phyloP scores from a whole-genome alignment of 2,797 vertebrate genomes.

The Melanogrammus aeglefinus region DNA sequence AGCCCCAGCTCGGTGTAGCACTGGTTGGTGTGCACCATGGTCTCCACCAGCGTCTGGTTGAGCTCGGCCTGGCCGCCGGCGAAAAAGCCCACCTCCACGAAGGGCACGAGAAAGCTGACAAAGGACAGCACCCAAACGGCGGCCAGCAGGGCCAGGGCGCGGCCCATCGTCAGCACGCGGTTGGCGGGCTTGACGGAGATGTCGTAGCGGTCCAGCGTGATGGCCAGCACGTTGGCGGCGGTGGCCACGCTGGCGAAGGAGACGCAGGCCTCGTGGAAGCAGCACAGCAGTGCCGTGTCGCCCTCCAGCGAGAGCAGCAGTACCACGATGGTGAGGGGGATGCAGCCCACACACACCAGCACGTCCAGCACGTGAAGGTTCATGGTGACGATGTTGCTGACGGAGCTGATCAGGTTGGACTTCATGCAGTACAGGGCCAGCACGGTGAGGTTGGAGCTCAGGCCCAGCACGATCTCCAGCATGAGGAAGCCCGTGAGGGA shows the following conservation, averaged over 20 bases:
- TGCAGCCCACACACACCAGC: slow-evolving; percentile 93
- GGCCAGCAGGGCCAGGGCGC: slow-evolving; percentile 88
- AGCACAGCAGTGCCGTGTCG: slow-evolving; percentile 92
- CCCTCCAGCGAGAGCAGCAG: slow-evolving; percentile 89
- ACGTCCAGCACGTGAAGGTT: slow-evolving; percentile 98
- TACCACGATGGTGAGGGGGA: slow-evolving; percentile 95
- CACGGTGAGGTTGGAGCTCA: slow-evolving; percentile 98
- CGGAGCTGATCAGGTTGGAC: slow-evolving; percentile 98
- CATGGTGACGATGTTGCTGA: slow-evolving; percentile 99
- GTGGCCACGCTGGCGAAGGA: slow-evolving; percentile 97
- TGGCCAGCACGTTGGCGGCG: slow-evolving; percentile 95
- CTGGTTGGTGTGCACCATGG: slow-evolving; percentile 80
- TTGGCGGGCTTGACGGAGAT: slow-evolving; percentile 98
- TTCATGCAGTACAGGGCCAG: slow-evolving; percentile 99
- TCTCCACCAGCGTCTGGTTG: slow-evolving; percentile 87
- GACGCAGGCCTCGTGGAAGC: slow-evolving; percentile 97
- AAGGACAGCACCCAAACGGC: slow-evolving; percentile 94
- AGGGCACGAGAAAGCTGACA: slow-evolving; percentile 93
- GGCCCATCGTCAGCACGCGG: slow-evolving; percentile 93
- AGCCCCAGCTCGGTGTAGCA: slow-evolving; percentile 93
- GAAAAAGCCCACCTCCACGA: slow-evolving; percentile 97
- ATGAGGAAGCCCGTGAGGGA: slow-evolving; percentile 95
- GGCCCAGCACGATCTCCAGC: slow-evolving; percentile 95
- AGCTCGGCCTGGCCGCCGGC: slow-evolving; percentile 79
- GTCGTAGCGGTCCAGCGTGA: slow-evolving; percentile 96